These are phyloP conservation scores for Pseudorasbora parva DNA, from an alignment of 2,113 vertebrate species.

Conservation along the genomic window DNA sequence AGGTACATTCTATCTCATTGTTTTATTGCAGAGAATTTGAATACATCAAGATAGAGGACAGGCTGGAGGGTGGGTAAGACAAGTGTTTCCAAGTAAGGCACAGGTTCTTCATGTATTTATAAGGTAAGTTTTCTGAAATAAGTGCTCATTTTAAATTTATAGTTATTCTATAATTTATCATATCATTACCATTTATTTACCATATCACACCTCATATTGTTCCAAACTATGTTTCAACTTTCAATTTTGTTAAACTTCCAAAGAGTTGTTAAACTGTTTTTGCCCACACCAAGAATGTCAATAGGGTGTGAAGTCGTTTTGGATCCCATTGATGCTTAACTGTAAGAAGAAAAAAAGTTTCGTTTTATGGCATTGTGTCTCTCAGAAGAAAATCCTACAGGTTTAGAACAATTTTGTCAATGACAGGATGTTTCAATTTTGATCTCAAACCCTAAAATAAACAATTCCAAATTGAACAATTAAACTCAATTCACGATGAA, in stretches of 20 bases:
- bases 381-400: no score
- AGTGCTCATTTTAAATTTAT: not conserved
- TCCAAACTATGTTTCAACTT: not conserved
- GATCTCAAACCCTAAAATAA: not conserved
- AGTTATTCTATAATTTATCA: no score
- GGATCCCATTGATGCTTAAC: no score
- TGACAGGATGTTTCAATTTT: not conserved
- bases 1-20: constrained; percentile 55
- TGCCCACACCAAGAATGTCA: no score
- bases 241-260: no score
- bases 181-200: no score
- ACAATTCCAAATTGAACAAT: not conserved
- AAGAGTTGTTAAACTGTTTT: no score
- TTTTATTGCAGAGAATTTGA: constrained; percentile 64
- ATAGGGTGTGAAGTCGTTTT: no score
- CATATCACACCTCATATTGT: not conserved
- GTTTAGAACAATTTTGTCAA: not conserved
- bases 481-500: not conserved
- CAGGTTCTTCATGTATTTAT: not conserved
- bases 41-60: constrained; percentile 58
- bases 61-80: not conserved
- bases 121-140: not conserved
- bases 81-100: not conserved
- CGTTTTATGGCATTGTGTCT: no score
- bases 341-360: no score